Conservation (phyloP, 2,797 vertebrate species). For the Valencia hispanica region DNA sequence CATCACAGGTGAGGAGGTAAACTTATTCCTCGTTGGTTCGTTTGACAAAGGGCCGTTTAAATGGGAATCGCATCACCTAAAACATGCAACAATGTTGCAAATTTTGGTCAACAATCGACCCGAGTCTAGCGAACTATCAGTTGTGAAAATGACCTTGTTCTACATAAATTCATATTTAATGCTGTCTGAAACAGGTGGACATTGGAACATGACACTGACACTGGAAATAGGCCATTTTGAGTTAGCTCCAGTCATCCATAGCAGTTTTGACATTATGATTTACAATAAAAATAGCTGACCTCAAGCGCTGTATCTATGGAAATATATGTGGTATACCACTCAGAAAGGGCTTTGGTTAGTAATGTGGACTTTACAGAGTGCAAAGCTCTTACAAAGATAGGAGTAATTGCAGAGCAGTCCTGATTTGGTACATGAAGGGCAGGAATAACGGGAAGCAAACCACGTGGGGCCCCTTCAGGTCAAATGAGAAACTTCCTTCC, state of each 20-base stretch:
- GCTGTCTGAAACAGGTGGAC: no score
- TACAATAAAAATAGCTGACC: not conserved
- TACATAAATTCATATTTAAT: no score
- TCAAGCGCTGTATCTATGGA: not conserved
- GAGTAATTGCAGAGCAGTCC: conserved; percentile 1
- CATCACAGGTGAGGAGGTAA: no score
- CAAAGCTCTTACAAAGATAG: not conserved
- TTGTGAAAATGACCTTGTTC: no score
- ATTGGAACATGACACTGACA: not conserved
- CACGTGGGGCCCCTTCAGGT: conserved; percentile 39
- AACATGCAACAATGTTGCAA: no score
- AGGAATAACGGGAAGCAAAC: conserved; percentile 32
- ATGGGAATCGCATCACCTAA: no score
- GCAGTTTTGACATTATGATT: not conserved
- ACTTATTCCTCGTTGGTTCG: no score
- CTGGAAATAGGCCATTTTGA: not conserved
- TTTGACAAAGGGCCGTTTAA: no score
- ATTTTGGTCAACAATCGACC: no score
- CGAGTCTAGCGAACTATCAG: no score
- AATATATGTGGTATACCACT: not conserved
- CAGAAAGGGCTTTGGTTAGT: not conserved
- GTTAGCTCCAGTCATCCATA: not conserved
- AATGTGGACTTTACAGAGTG: not conserved
- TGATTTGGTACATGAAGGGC: conserved; percentile 14
- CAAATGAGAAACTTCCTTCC: conserved; percentile 66